A percentile compares a stretch with the other conserved stretches of the same genome.
Evolutionary conservation across 2,797 vertebrate species (phyloP).

Genomic region (Sphenopsis melanotis): DNA sequence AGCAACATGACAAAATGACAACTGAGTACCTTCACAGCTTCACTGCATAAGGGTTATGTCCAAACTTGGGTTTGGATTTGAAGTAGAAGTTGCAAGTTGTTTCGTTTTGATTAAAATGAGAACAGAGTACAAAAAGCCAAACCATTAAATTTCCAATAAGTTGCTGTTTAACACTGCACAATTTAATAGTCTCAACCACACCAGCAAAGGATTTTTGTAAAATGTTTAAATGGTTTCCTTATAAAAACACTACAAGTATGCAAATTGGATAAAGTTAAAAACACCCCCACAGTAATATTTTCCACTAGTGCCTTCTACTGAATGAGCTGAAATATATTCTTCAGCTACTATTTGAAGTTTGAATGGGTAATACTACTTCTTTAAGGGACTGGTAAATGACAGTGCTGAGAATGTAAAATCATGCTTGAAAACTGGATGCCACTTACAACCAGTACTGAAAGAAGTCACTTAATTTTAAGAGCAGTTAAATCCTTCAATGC

Average conservation of each 20-base stretch:
- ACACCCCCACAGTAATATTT: neutral
- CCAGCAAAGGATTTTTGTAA: neutral
- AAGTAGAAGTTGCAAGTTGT: neutral
- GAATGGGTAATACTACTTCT: neutral
- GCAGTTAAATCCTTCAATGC: neutral
- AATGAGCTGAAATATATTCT: neutral
- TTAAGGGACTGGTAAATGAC: neutral
- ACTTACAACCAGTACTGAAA: neutral
- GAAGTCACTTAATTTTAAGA: neutral
- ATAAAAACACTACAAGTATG: neutral
- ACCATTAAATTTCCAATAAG: neutral
- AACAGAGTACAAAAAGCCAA: neutral
- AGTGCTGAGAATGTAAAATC: neutral
- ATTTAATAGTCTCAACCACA: neutral
- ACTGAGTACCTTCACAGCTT: neutral
- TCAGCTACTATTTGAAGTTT: neutral
- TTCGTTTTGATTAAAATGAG: neutral
- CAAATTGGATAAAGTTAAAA: neutral
- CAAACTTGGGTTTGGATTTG: neutral
- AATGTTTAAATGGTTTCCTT: neutral
- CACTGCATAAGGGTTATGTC: neutral
- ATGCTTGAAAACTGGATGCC: neutral
- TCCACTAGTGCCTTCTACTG: neutral
- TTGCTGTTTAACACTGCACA: neutral
- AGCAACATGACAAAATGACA: neutral